Evolutionary conservation across 1,140 invertebrate genomes (phyloP).

Genomic region (Venturia canescens): DNA sequence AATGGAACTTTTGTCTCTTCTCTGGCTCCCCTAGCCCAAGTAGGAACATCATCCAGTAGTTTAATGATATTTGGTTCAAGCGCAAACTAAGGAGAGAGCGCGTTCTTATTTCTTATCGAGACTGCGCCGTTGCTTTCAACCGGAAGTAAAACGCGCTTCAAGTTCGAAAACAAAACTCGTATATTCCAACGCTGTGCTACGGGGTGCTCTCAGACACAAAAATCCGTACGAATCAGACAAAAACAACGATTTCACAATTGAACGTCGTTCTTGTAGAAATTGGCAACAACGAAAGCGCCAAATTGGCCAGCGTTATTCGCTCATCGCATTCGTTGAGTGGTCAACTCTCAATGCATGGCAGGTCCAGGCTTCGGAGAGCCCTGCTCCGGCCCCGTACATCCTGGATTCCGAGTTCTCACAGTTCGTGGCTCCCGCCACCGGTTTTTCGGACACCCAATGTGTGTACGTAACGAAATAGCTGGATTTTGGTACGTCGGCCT

Average conservation of each 20-base stretch:
- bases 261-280: no score
- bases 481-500: conserved; percentile 14
- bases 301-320: no score
- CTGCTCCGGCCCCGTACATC: no score
- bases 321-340: no score
- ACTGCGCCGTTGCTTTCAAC: not conserved
- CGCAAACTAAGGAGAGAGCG: not conserved
- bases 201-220: no score
- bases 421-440: no score
- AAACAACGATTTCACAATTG: no score
- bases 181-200: not conserved
- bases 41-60: not conserved
- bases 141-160: conserved; percentile 21
- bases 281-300: no score
- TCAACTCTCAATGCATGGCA: no score
- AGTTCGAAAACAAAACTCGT: not conserved
- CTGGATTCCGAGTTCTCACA: no score
- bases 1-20: not conserved
- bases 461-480: not conserved
- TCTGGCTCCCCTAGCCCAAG: not conserved
- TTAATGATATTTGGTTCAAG: conserved; percentile 5
- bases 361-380: no score
- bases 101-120: conserved; percentile 4
- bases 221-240: no score
- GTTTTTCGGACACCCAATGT: not conserved